Conservation (phyloP, 2,797 vertebrate genomes). For the Spheniscus humboldti region DNA sequence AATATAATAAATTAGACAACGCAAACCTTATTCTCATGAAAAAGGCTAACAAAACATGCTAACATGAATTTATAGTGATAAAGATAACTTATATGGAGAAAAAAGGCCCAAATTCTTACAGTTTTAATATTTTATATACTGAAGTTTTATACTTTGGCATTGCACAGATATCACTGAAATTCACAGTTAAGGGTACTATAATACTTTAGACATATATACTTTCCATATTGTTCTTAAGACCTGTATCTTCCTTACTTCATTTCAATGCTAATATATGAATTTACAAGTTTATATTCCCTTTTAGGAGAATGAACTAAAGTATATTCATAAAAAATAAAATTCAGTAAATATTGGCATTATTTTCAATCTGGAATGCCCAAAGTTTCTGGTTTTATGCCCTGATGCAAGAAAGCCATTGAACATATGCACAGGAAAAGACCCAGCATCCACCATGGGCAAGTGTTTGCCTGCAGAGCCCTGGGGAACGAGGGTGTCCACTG, state of each 20-base stretch:
- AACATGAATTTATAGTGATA: background rate
- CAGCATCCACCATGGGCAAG: rapidly evolving
- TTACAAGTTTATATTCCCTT: background rate
- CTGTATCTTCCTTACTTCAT: background rate
- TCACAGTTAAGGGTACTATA: background rate
- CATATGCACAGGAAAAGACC: rapidly evolving
- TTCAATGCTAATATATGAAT: background rate
- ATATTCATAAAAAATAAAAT: background rate
- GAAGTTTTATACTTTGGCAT: background rate
- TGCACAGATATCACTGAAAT: background rate
- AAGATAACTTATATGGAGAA: background rate
- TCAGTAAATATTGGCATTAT: background rate
- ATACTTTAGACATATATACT: background rate
- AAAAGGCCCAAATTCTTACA: background rate
- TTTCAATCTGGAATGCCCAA: background rate
- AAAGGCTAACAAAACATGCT: constrained; percentile 13
- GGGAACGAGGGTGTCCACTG: rapidly evolving
- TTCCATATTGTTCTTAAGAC: background rate
- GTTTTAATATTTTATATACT: background rate
- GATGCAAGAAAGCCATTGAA: background rate
- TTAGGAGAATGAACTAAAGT: background rate
- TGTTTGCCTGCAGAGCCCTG: background rate
- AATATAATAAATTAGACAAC: constrained; percentile 20
- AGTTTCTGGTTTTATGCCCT: background rate
- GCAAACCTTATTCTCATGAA: background rate